Conservation (phyloP, 1,140 invertebrate genomes). For the Danaus plexippus region DNA sequence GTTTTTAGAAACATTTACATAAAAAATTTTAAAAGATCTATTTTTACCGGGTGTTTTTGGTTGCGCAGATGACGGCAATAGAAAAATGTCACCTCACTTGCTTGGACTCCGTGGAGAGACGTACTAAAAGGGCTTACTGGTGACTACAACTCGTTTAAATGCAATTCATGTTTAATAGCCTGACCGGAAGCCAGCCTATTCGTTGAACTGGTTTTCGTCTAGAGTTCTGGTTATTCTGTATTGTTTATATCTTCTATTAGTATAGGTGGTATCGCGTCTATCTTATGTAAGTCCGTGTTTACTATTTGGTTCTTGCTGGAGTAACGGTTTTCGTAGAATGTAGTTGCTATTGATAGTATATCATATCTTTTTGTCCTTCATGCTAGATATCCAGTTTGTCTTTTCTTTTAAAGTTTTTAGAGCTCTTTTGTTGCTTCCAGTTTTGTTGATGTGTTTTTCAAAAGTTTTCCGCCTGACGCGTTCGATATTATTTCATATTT, state of each 20-base stretch:
- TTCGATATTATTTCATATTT: slow-evolving; percentile 5
- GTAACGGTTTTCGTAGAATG: slow-evolving; percentile 6
- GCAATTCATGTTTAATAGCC: too few species aligned
- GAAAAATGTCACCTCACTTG: too few species aligned
- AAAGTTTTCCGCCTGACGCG: slow-evolving; percentile 5
- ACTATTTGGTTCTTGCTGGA: slow-evolving; percentile 3
- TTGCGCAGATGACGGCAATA: too few species aligned
- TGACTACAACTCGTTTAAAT: too few species aligned
- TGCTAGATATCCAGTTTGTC: slow-evolving; percentile 11
- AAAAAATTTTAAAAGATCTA: too few species aligned
- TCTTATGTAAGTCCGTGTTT: slow-evolving; percentile 1
- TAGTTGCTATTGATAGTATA: slow-evolving; percentile 10
- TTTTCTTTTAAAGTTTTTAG: not conserved
- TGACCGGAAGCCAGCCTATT: too few species aligned
- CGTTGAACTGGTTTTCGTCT: slow-evolving; percentile 15
- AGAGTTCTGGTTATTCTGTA: slow-evolving; percentile 9
- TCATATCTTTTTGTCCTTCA: slow-evolving; percentile 14
- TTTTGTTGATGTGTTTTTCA: slow-evolving; percentile 8
- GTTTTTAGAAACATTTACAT: too few species aligned
- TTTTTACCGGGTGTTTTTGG: too few species aligned
- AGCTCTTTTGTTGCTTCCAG: slow-evolving; percentile 8
- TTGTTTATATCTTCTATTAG: slow-evolving; percentile 6
- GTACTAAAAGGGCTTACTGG: too few species aligned
- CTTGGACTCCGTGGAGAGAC: too few species aligned
- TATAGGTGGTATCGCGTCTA: slow-evolving; percentile 8